Conservation (phyloP, 2,113 vertebrate genomes). For the Anoura caudifer region DNA sequence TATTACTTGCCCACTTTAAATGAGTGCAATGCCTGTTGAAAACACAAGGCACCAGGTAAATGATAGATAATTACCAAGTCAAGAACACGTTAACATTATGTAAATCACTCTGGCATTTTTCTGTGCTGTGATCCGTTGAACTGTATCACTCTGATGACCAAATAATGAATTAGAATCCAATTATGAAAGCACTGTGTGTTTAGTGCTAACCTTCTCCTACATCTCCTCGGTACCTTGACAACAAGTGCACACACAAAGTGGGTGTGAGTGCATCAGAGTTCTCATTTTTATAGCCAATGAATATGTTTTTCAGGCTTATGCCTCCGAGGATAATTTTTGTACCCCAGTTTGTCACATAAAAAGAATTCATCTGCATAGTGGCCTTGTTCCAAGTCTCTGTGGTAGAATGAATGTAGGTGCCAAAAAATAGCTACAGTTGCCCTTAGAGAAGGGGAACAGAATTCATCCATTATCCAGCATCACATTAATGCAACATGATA, state of each 20-base stretch:
- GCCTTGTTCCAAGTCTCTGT: background rate
- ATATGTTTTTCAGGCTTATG: background rate
- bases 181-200: background rate
- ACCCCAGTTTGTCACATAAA: background rate
- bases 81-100: conserved; percentile 25
- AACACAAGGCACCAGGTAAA: conserved; percentile 13
- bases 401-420: background rate
- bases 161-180: conserved; percentile 54
- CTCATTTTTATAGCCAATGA: conserved; percentile 20
- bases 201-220: background rate
- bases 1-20: background rate
- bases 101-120: conserved; percentile 36
- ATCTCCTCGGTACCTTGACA: background rate
- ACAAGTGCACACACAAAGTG: background rate
- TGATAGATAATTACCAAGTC: conserved; percentile 43
- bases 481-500: background rate
- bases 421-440: background rate
- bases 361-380: background rate
- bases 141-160: conserved; percentile 32
- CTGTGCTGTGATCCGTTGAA: background rate
- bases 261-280: background rate
- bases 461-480: background rate
- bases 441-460: background rate
- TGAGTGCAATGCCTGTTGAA: background rate
- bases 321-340: background rate